These are phyloP conservation scores for Neodiprion virginianus DNA, from an alignment of 1,140 invertebrate species.

Conservation along the genomic window DNA sequence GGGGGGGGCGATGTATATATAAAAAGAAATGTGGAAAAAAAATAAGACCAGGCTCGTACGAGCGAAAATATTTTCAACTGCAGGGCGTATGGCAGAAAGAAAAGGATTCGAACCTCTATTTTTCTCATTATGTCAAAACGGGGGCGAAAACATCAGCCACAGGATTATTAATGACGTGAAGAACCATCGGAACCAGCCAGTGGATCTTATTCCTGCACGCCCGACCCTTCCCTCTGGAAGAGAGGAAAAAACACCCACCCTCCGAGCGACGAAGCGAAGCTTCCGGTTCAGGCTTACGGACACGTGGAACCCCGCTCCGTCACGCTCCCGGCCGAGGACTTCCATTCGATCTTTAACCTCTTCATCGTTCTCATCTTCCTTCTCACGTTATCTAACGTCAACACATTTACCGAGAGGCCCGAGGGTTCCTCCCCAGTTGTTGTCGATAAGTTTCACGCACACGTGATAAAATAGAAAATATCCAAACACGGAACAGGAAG, in stretches of 20 bases:
- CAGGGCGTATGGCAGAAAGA: neutral
- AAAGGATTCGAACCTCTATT: conserved; percentile 1
- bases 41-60: too few species aligned
- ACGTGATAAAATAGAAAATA: too few species aligned
- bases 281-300: neutral
- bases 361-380: neutral
- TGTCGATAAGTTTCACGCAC: too few species aligned
- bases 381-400: neutral
- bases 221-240: neutral
- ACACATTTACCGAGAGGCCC: neutral
- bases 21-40: too few species aligned
- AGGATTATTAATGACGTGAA: conserved; percentile 1
- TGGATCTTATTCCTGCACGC: neutral
- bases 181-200: conserved; percentile 1
- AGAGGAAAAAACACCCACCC: neutral
- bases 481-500: too few species aligned
- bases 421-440: too few species aligned
- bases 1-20: too few species aligned
- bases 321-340: neutral
- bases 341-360: neutral
- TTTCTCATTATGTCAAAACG: conserved; percentile 2
- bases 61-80: neutral
- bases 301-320: neutral
- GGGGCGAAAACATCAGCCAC: conserved; percentile 1
- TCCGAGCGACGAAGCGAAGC: neutral